Evolutionary conservation across 53 echinoderm and acorn worm genomes (phyloP).

Genomic region (Hippasteria phrygiana): DNA sequence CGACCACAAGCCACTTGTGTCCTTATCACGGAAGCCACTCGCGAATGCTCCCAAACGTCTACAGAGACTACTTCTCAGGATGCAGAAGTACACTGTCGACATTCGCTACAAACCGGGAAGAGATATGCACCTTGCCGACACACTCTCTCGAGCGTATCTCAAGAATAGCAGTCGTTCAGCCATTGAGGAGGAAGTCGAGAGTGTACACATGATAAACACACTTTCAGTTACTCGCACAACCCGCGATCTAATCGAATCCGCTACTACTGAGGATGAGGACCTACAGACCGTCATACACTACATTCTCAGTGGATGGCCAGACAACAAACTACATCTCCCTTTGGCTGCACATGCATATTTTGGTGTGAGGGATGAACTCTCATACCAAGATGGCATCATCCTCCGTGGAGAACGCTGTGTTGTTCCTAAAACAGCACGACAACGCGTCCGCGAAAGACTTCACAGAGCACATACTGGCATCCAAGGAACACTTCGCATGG

Average conservation of each 20-base stretch:
- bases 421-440: constrained; percentile 34
- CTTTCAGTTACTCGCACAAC: constrained; percentile 2
- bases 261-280: constrained; percentile 33
- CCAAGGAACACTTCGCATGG: constrained; percentile 58
- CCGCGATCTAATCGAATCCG: neutral
- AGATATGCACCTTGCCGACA: constrained; percentile 61
- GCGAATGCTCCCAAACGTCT: constrained; percentile 70
- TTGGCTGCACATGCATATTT: constrained; percentile 51
- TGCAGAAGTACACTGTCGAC: constrained; percentile 35
- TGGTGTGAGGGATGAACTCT: constrained; percentile 63
- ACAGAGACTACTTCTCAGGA: constrained; percentile 1
- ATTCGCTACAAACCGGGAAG: constrained; percentile 55
- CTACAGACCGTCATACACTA: constrained; percentile 40
- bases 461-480: constrained; percentile 73
- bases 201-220: constrained; percentile 26
- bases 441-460: constrained; percentile 24
- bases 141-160: constrained; percentile 34
- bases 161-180: constrained; percentile 10
- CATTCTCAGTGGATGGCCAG: constrained; percentile 64
- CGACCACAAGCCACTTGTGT: constrained; percentile 71
- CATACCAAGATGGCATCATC: constrained; percentile 52
- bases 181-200: constrained; percentile 21
- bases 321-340: constrained; percentile 34
- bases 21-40: constrained; percentile 68
- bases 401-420: constrained; percentile 48